phyloP scores from a whole-genome alignment of 2,113 vertebrate genomes.

The Ictalurus punctatus region DNA sequence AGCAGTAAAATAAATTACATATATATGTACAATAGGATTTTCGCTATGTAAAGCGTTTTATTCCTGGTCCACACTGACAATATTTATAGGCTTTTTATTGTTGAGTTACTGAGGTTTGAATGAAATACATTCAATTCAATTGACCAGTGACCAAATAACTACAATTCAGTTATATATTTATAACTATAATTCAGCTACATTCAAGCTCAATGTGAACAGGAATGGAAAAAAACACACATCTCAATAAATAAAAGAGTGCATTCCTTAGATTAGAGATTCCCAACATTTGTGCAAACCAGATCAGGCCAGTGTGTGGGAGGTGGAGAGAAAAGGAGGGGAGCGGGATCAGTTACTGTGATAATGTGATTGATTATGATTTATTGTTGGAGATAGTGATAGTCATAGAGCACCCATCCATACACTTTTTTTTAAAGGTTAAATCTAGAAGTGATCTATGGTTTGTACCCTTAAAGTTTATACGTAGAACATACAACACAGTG shows the following conservation, averaged over 20 bases:
- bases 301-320: neutral
- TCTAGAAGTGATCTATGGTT: neutral
- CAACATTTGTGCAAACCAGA: neutral
- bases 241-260: neutral
- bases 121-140: neutral
- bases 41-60: neutral
- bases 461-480: neutral
- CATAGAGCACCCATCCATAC: neutral
- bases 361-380: constrained; percentile 1
- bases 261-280: neutral
- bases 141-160: neutral
- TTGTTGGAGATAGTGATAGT: neutral
- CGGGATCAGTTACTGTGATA: constrained; percentile 2
- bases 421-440: neutral
- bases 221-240: neutral
- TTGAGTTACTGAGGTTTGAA: neutral
- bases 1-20: neutral
- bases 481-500: neutral
- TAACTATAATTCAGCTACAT: neutral
- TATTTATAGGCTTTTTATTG: neutral
- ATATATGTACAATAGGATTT: neutral
- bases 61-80: neutral
- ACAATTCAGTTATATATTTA: neutral
- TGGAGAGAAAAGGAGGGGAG: neutral
- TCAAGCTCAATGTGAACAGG: neutral